phyloP scores from a whole-genome alignment of 2,888 invertebrate species.

The Branchellion lobata region DNA sequence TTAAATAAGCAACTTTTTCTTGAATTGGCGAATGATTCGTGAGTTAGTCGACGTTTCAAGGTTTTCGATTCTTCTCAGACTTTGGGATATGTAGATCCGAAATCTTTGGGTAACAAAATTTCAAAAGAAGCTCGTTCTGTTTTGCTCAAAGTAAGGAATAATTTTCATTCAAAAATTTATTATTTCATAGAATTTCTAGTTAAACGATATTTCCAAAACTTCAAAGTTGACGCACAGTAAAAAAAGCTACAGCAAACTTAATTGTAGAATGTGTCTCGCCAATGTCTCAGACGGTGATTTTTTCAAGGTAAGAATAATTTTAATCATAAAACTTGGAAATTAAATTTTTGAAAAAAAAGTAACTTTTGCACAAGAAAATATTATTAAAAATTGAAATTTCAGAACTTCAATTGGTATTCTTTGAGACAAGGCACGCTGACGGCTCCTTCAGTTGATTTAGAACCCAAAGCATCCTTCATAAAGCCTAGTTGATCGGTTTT shows the following conservation, averaged over 20 bases:
- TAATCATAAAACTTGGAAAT: background rate
- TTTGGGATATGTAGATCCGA: too few species aligned
- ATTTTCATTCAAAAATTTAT: background rate
- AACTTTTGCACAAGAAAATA: background rate
- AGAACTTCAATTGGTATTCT: background rate
- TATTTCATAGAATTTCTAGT: background rate
- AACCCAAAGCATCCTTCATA: too few species aligned
- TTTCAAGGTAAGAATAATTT: background rate
- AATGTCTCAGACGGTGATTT: background rate
- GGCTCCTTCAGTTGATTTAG: background rate
- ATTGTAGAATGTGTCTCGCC: conserved; percentile 17
- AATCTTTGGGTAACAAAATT: too few species aligned
- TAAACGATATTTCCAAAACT: background rate
- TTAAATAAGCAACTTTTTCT: background rate
- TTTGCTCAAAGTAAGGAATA: background rate
- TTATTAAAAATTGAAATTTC: background rate
- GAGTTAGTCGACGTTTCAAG: background rate
- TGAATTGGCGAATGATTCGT: background rate
- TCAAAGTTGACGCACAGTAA: background rate
- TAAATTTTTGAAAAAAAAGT: background rate
- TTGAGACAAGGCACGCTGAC: background rate
- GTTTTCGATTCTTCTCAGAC: too few species aligned
- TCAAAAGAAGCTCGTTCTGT: too few species aligned
- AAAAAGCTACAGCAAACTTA: background rate
- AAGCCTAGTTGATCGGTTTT: too few species aligned